Evolutionary conservation across 2,113 vertebrate species (phyloP), one percentile per base, ranked within the genome.

Genomic region (Takifugu bimaculatus): DNA sequence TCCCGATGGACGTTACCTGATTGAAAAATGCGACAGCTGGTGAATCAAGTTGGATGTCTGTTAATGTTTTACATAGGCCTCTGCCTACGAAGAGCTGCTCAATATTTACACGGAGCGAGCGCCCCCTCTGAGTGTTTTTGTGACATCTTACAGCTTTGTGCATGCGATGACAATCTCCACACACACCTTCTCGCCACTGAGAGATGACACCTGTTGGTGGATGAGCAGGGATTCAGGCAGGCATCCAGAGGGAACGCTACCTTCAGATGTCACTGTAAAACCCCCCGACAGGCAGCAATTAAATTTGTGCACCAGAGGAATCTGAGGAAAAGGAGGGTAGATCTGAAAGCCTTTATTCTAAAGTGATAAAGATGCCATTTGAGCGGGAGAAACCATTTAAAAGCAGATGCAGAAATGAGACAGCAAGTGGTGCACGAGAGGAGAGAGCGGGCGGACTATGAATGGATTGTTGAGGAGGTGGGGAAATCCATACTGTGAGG

Each of bases 271-370:
- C 74, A 68, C 74, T 71, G 74, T 77, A 66, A 79, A 61, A 70
- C 61, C 59, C 58, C 72, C 25, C 70, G 60, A 60, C 59, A 74
- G 65, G 75, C 64, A 64, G 47, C 54, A 48, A 75, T 66, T 72
- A 74, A 76, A 83, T 81, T 74, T 65, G 58, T 73, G 48, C 55
- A 70, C 68, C 79, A 66, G 57, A 68, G 79, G 80, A 81, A 74
- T 74, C 50, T 59, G 66, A 63, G 72, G 63, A 80, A 79, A 78
- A 63, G 20, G 58, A 84, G 60, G 68, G 57, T 39, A 50, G 60
- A 74, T 58, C 70, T 75, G 68, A 80, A 80, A 70, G 60, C 44
- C 58, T 42, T 69, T 49, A 27, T 5, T 5, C 26, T 9, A 39
- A 39, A 39, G 11, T 10, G 35, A 39, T 39, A 39, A 39, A 47